Evolutionary conservation across 2,113 vertebrate species (phyloP), one percentile per base, ranked within the genome.

Genomic region (Elgaria multicarinata): DNA sequence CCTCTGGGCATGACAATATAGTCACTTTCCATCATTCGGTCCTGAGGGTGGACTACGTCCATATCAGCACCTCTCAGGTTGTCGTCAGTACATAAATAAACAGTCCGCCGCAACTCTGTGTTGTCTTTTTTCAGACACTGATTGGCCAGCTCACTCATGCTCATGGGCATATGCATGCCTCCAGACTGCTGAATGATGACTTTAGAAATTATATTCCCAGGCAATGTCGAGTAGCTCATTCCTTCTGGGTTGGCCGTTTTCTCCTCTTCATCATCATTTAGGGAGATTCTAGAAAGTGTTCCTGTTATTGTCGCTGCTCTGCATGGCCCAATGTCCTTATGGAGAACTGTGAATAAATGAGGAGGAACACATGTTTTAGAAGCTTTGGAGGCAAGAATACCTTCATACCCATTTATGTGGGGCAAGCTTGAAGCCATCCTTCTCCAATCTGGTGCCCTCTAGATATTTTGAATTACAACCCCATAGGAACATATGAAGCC

Each of bases 141-240:
- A 72, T 98, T 99, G 55, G 98, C 97, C 91, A 99, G 95, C 84
- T 99, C 98, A 31, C 98, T 98, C 97, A 99, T 97, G 92, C 98
- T 97, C 98, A 99, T 98, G 1, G 98, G 97, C 98, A 99, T 98
- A 95, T 99, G 99, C 91, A 99, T 96, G 58, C 97, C 98, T 2
- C 98, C 98, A 64, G 99, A 98, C 93, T 99, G 99, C 95, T 99
- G 99, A 96, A 99, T 99, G 92, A 99, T 98, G 93, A 99, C 99
- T 98, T 99, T 99, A 95, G 99, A 99, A 96, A 99, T 99, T 95
- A 99, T 99, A 92, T 99, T 99, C 96, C 99, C 99, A 80, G 99
- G 99, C 96, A 99, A 95, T 50, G 99, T 99, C 85, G 99, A 98
- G 95, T 99, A 99, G 97, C 98, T 99, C 94, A 99, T 98, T 92